phyloP scores from a whole-genome alignment of 2,113 vertebrate genomes.

The Sciurus niger region DNA sequence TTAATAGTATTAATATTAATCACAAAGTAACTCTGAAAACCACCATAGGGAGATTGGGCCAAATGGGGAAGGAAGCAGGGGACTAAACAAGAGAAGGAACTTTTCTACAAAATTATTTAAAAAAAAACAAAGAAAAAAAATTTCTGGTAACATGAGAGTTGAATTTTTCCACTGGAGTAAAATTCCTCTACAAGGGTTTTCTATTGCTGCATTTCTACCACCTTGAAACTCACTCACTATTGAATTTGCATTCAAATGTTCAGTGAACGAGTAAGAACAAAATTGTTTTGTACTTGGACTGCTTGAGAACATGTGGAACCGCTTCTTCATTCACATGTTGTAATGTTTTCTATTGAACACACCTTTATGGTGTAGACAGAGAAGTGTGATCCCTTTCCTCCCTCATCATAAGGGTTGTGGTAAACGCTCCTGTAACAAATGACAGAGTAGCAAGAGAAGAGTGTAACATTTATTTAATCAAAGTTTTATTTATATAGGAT shows the following conservation, averaged over 20 bases:
- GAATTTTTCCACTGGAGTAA: neutral
- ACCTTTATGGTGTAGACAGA: neutral
- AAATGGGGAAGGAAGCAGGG: neutral
- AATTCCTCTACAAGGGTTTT: neutral
- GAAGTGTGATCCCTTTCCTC: neutral
- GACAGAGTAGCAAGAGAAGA: neutral
- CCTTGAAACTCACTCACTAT: neutral
- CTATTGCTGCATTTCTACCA: neutral
- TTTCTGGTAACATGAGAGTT: neutral
- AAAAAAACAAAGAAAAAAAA: neutral
- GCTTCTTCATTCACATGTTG: neutral
- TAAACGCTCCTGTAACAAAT: neutral
- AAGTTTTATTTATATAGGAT: neutral
- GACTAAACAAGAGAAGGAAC: neutral
- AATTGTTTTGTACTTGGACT: neutral
- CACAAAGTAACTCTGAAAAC: neutral
- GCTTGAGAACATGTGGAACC: neutral
- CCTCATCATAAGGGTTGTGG: neutral
- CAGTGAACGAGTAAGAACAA: neutral
- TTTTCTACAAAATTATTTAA: neutral
- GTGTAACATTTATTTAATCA: neutral
- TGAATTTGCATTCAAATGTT: neutral
- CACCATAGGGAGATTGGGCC: neutral
- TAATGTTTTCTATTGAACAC: neutral
- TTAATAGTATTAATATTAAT: neutral